Evolutionary conservation across 2,797 vertebrate genomes (phyloP), one percentile per base, ranked within the genome.

Genomic region (Sparidentex hasta): DNA sequence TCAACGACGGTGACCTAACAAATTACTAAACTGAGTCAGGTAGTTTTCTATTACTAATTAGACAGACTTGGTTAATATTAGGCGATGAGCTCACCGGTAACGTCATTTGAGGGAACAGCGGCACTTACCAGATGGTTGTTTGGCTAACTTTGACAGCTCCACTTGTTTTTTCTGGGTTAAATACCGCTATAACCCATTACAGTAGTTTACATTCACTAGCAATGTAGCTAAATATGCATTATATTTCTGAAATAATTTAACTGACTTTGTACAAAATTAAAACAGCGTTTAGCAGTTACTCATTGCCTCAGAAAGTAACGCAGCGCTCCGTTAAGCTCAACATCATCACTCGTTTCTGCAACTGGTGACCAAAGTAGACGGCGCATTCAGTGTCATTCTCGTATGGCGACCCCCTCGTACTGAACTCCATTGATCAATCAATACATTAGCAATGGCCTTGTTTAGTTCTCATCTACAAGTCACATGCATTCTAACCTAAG

Each of bases 111-210:
- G 0, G 21, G 2, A 59, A 47, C 0, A 3, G 5, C 12, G 9
- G 21, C 51, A 52, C 68, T 76, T 44, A 74, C 48, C 74, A 58
- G n/a, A 38, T 57, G 61, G 43, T 58, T 58, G 65, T 6, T 61
- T 9, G 9, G 16, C 4, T 50, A 18, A 65, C 65, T 81, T 29
- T 75, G 54, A 71, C 72, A 71, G 62, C 23, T 64, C 62, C 50
- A 13, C 0, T 14, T 51, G 11, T 54, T 62, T 54, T 61, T 61
- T 17, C 46, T 29, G 5, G 7, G 55, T 50, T 43, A 63, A 57
- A 21, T 20, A 21, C 3, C 21, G 6, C 12, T 9, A 55, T 27
- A 29, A 13, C 51, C 8, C 47, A 8, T 20, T 27, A 38, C 38
- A 8, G 38, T 38, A 54, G 13, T 7, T 48, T 3, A 38, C 54